Evolutionary conservation across 2,113 vertebrate genomes (phyloP).

Genomic region (Aegithalos caudatus): DNA sequence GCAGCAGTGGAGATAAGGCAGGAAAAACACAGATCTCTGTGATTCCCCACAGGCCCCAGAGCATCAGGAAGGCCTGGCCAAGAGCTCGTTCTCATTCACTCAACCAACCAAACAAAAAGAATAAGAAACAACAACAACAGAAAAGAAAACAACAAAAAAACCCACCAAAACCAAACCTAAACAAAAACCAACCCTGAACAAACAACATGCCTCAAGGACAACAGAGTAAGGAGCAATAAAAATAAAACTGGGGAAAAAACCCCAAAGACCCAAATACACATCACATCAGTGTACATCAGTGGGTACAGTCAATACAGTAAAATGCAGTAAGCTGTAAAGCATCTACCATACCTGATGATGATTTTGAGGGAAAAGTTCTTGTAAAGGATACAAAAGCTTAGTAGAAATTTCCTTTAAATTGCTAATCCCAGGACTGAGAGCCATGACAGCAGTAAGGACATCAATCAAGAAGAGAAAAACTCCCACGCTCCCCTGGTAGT

Average conservation of each 20-base stretch:
- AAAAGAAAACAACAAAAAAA: no score
- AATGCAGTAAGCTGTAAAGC: not conserved
- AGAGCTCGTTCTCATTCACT: not conserved
- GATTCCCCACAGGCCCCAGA: fast-evolving
- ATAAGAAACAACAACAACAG: not conserved
- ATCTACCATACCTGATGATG: not conserved
- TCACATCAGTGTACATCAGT: not conserved
- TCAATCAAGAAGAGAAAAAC: not conserved
- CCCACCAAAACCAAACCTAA: no score
- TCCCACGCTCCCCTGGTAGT: not conserved
- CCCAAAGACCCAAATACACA: not conserved
- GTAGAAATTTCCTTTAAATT: not conserved
- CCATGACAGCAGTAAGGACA: not conserved
- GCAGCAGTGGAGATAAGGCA: not conserved
- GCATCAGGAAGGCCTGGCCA: not conserved
- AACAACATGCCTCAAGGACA: not conserved
- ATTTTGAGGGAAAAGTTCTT: not conserved
- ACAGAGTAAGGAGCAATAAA: not conserved
- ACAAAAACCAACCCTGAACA: not conserved
- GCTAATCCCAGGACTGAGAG: not conserved
- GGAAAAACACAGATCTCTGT: not conserved
- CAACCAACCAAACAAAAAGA: not conserved
- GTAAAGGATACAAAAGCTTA: not conserved
- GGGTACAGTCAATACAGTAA: not conserved
- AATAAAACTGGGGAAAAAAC: not conserved